A percentile compares a stretch with the other conserved stretches of the same genome.
phyloP scores from a whole-genome alignment of 2,797 vertebrate genomes.

The Odontamblyopus rebecca region DNA sequence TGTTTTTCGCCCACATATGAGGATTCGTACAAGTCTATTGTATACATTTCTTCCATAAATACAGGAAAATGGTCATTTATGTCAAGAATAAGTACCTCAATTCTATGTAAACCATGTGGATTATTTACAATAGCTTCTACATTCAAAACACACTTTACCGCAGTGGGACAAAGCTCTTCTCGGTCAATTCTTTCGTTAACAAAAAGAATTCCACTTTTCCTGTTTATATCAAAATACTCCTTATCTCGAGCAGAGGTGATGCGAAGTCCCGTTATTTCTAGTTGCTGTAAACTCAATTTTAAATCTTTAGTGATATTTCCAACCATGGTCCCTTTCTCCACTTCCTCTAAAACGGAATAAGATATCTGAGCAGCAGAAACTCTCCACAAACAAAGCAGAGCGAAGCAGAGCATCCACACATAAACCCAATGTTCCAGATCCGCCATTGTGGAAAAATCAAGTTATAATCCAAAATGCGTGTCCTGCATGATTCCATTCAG shows the following conservation, averaged over 20 bases:
- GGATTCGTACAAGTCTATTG: conserved; percentile 43
- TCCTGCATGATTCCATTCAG: background rate
- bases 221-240: conserved; percentile 62
- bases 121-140: conserved; percentile 65
- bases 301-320: conserved; percentile 77
- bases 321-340: conserved; percentile 74
- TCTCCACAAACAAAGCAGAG: conserved; percentile 62
- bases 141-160: conserved; percentile 66
- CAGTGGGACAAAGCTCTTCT: conserved; percentile 73
- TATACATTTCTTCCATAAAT: conserved; percentile 38
- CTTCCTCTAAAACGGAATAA: conserved; percentile 80
- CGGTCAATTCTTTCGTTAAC: conserved; percentile 74
- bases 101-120: conserved; percentile 65
- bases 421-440: conserved; percentile 27
- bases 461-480: too few species aligned
- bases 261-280: conserved; percentile 58
- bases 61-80: conserved; percentile 68
- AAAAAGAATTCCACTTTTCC: conserved; percentile 64
- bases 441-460: conserved; percentile 42
- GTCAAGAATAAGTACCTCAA: conserved; percentile 65
- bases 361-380: conserved; percentile 66
- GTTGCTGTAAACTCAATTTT: conserved; percentile 58
- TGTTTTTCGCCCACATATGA: conserved; percentile 64
- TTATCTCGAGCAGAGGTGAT: conserved; percentile 35
- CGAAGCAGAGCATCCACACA: conserved; percentile 40